These are phyloP conservation scores for Catharus minimus DNA, from an alignment of 2,113 vertebrate genomes.

Conservation along the genomic window DNA sequence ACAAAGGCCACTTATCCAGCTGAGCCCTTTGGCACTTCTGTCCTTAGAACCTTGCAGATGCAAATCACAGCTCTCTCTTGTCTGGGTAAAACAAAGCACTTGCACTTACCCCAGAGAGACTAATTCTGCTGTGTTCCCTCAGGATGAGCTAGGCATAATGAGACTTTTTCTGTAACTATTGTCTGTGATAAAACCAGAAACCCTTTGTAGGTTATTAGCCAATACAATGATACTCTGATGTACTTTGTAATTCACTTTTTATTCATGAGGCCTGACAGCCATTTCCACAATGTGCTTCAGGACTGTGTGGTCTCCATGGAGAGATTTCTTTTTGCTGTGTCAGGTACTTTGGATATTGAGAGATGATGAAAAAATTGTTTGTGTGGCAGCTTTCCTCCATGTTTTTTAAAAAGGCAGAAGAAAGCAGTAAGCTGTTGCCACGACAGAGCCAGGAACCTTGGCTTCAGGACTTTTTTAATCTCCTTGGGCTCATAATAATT, in stretches of 20 bases:
- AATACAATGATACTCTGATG: slow-evolving; percentile 3
- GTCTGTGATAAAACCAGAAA: slow-evolving; percentile 21
- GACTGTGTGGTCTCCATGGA: not conserved
- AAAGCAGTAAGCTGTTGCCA: not conserved
- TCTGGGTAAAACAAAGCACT: not conserved
- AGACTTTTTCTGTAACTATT: not conserved
- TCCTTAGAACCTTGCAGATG: not conserved
- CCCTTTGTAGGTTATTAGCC: not conserved
- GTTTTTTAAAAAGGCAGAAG: not conserved
- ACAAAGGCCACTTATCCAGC: not conserved
- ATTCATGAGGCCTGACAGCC: slow-evolving; percentile 17
- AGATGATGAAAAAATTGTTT: not conserved
- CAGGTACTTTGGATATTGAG: not conserved
- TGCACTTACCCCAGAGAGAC: not conserved
- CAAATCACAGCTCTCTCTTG: not conserved
- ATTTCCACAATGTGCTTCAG: slow-evolving; percentile 14
- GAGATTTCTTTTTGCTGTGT: slow-evolving; percentile 6
- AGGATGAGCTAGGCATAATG: not conserved
- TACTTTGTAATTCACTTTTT: slow-evolving; percentile 14
- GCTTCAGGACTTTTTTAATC: not conserved
- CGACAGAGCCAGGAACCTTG: not conserved
- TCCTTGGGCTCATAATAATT: not conserved
- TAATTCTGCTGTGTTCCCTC: not conserved
- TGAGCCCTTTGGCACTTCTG: not conserved
- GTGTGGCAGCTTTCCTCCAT: not conserved